Base-by-base conservation (phyloP, 2,113 vertebrate genomes). In the Lanius collurio region DNA sequence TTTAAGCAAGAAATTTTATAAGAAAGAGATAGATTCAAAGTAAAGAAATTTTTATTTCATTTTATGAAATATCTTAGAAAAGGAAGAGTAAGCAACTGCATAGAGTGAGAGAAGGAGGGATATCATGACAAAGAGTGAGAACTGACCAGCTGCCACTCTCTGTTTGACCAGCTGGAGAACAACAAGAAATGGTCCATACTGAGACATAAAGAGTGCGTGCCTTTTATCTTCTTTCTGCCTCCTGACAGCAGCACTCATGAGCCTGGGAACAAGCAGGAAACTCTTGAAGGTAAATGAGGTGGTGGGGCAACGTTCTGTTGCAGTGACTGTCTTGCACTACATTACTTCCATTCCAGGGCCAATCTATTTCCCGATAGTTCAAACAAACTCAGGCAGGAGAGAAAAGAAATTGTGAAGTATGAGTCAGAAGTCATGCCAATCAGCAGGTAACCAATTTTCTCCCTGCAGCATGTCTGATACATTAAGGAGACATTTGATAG, bases 361-460 rank as follows among this genome's bases (percentile, higher is more conserved):
- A 42, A 56, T 69, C 56, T 88, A 46, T 62, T 86, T 92, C 35
- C n/a, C 33, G 1, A 1, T 4, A 92, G 71, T 50, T 94, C 85
- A 93, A 87, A 88, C 13, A 77, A 77, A 83, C 28, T 60, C 63
- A 70, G 73, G 8, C 10, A 50, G 75, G 22, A 83, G 47, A 74
- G 53, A 73, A 93, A 95, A 90, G 63, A 28, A 86, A 63, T 59
- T 73, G 47, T 67, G 46, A 86, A 90, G 63, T 55, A 39, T 73
- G 35, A 95, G 26, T 77, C 62, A 68, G 64, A 89, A 94, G 64
- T 23, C 3, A 1, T n/a, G 57, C 41, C 74, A 91, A 42, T 62
- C 67, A 93, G 65, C 62, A 89, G 84, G 81, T 57, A 93, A 79
- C n/a, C 57, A 62, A 53, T 92, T 93, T 92, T 73, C 50, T 92